A percentile compares a stretch with the other conserved stretches of the same genome.
These are phyloP conservation scores for Patella depressa DNA, from an alignment of 2,888 invertebrate species.

Conservation along the genomic window DNA sequence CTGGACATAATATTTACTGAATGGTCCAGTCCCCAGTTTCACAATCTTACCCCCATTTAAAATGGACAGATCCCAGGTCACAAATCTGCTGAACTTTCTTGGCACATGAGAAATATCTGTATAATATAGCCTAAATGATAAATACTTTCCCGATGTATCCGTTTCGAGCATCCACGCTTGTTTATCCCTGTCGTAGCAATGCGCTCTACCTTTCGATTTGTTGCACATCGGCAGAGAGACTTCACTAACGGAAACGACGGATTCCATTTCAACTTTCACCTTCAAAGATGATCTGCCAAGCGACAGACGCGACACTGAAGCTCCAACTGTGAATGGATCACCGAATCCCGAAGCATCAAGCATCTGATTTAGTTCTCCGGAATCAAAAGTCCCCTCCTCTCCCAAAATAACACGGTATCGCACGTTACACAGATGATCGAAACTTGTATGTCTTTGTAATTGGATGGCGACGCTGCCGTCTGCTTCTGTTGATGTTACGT, in stretches of 20 bases:
- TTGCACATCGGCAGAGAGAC: constrained; percentile 69
- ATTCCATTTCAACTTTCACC: constrained; percentile 81
- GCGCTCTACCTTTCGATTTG: constrained; percentile 60
- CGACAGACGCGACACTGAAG: constrained; percentile 54
- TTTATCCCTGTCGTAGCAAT: constrained; percentile 85
- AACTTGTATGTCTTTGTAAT: constrained; percentile 83
- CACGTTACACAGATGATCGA: constrained; percentile 84
- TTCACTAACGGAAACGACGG: constrained; percentile 81
- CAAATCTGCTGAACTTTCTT: constrained; percentile 79
- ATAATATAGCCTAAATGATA: constrained; percentile 79
- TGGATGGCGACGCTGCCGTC: constrained; percentile 69
- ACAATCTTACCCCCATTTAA: constrained; percentile 70
- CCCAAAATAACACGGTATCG: constrained; percentile 77
- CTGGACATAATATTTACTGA: constrained; percentile 85
- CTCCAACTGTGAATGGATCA: constrained; percentile 58
- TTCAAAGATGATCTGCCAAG: constrained; percentile 72
- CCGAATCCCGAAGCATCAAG: constrained; percentile 62
- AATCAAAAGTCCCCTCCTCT: constrained; percentile 60
- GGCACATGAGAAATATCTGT: constrained; percentile 78
- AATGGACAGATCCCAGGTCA: constrained; percentile 58
- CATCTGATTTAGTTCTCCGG: constrained; percentile 62
- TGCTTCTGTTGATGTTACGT: constrained; percentile 55
- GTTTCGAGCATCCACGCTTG: constrained; percentile 86
- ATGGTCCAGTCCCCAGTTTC: constrained; percentile 81
- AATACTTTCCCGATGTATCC: constrained; percentile 83